phyloP scores from a whole-genome alignment of 2,797 vertebrate genomes.

The Euthynnus affinis region DNA sequence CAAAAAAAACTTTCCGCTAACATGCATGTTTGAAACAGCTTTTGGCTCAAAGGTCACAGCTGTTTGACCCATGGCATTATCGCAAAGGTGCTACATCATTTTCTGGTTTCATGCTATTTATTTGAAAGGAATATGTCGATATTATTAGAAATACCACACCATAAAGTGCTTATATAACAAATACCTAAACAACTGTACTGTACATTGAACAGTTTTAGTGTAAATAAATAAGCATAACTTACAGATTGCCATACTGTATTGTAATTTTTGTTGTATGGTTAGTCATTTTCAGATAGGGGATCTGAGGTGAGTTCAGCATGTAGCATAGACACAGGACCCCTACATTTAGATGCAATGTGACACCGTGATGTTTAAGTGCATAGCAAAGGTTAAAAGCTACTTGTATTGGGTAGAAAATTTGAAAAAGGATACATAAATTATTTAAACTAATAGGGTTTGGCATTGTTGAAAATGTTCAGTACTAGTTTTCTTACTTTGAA shows the following conservation, averaged over 20 bases:
- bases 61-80: constrained; percentile 71
- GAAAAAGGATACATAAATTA: neutral
- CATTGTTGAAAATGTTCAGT: neutral
- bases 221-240: constrained; percentile 81
- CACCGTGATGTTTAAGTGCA: neutral
- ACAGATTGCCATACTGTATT: constrained; percentile 43
- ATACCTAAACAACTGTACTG: constrained; percentile 68
- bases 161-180: constrained; percentile 81
- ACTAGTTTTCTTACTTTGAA: neutral
- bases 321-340: neutral
- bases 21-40: constrained; percentile 75
- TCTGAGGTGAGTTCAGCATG: neutral
- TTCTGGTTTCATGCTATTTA: constrained; percentile 67
- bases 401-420: neutral
- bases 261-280: constrained; percentile 48
- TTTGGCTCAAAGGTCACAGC: constrained; percentile 48
- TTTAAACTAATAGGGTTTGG: neutral
- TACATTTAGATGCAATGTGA: neutral
- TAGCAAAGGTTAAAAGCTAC: neutral
- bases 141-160: constrained; percentile 72
- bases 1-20: constrained; percentile 5
- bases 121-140: constrained; percentile 55
- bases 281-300: constrained; percentile 8
- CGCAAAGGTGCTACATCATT: constrained; percentile 85
- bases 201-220: constrained; percentile 76